Conservation (phyloP, 2,113 vertebrate species). For the Ploceus nigricollis region DNA sequence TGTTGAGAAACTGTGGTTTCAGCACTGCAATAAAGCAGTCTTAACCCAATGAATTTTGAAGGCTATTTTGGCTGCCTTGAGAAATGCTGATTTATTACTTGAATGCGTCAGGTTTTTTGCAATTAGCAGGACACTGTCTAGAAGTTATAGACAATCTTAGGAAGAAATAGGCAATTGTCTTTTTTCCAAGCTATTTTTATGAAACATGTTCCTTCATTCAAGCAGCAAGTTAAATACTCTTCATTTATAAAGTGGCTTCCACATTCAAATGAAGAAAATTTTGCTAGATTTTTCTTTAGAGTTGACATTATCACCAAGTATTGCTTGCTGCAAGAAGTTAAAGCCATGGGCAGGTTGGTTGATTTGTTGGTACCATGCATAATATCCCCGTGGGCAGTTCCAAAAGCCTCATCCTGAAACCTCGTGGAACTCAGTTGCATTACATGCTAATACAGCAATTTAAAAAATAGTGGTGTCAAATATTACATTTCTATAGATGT, state of each 20-base stretch:
- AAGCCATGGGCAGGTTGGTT: not conserved
- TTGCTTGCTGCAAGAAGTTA: not conserved
- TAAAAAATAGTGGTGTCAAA: not conserved
- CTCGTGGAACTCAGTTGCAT: not conserved
- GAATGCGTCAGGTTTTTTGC: not conserved
- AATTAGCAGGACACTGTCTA: not conserved
- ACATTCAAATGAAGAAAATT: not conserved
- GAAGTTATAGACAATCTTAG: not conserved
- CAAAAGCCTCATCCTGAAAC: not conserved
- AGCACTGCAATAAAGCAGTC: not conserved
- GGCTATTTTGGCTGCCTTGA: not conserved
- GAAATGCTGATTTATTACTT: slow-evolving; percentile 26
- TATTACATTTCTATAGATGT: not conserved
- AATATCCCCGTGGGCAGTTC: not conserved
- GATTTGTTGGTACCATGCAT: not conserved
- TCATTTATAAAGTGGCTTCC: not conserved
- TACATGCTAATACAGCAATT: not conserved
- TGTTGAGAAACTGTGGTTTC: not conserved
- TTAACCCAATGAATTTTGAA: not conserved
- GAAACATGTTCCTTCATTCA: not conserved
- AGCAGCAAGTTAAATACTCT: not conserved
- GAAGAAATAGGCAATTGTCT: not conserved
- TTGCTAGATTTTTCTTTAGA: not conserved
- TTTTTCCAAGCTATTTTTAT: not conserved
- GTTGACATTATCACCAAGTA: not conserved